Percentiles rank a stretch among this genome's conserved stretches.
These are phyloP conservation scores for Yponomeuta plumbellus DNA, from an alignment of 2,888 invertebrate genomes.

Conservation along the genomic window DNA sequence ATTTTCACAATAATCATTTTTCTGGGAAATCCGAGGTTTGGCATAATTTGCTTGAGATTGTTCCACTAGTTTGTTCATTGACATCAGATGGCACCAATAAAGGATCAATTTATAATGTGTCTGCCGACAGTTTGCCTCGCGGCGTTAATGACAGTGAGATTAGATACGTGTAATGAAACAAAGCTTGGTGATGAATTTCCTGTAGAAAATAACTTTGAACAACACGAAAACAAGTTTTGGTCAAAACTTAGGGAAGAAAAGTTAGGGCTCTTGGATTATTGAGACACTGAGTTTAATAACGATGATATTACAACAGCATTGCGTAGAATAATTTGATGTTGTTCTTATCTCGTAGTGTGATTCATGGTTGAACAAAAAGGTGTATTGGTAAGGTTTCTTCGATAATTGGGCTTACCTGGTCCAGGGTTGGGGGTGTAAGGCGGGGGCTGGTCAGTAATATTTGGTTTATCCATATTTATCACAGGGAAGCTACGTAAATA, in stretches of 20 bases:
- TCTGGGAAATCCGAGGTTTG: too few relatives aligned
- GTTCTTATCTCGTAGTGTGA: conserved; percentile 47
- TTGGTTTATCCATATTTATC: conserved; percentile 56
- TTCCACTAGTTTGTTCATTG: too few relatives aligned
- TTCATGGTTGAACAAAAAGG: conserved; percentile 36
- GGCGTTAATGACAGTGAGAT: neutral
- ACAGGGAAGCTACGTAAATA: neutral
- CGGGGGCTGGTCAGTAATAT: conserved; percentile 65
- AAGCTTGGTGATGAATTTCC: neutral
- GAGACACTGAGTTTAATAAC: neutral
- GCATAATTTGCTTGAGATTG: too few relatives aligned
- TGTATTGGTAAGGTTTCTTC: conserved; percentile 30
- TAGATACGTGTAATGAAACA: neutral
- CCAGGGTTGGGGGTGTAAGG: conserved; percentile 67
- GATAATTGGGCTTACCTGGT: conserved; percentile 41
- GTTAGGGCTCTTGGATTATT: too few relatives aligned
- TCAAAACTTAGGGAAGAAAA: neutral
- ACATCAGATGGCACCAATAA: too few relatives aligned
- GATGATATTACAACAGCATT: conserved; percentile 12
- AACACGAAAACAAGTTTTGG: neutral
- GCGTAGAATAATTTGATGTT: conserved; percentile 31
- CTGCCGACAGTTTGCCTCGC: neutral
- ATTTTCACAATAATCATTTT: too few relatives aligned
- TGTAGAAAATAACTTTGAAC: neutral
- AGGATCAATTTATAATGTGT: too few relatives aligned